A percentile compares a stretch with the other conserved stretches of the same genome.
Evolutionary conservation across 2,797 vertebrate genomes (phyloP).

Genomic region (Rhincodon typus): DNA sequence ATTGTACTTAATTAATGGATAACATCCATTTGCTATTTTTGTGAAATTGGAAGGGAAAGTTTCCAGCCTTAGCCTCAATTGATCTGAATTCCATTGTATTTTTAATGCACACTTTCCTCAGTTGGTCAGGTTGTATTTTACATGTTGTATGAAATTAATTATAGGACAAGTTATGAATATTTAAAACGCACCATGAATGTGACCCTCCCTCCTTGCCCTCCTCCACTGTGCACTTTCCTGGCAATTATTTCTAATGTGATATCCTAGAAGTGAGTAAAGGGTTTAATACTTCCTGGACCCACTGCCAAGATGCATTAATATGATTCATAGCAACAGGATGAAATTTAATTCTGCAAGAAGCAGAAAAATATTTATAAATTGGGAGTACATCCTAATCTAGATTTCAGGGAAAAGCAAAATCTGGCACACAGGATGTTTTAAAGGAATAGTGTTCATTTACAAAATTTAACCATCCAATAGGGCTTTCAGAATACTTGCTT

Average conservation of each 20-base stretch:
- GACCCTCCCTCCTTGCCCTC: neutral
- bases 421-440: neutral
- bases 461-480: neutral
- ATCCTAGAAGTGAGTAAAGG: neutral
- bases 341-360: neutral
- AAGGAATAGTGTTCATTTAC: neutral
- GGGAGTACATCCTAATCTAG: neutral
- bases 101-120: constrained; percentile 1
- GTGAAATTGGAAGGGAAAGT: neutral
- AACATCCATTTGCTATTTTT: neutral
- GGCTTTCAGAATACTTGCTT: neutral
- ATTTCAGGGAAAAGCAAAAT: neutral
- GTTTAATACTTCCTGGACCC: neutral
- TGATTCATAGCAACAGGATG: constrained; percentile 21
- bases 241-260: neutral
- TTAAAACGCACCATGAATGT: neutral
- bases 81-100: neutral
- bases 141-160: neutral
- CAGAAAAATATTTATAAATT: neutral
- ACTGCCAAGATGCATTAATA: neutral
- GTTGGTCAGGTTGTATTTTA: neutral
- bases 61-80: neutral
- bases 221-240: neutral
- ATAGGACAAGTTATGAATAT: neutral
- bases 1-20: neutral